Percentiles rank a stretch among this genome's conserved stretches.
These are phyloP conservation scores for Strigamia maritima DNA, from an alignment of 2,888 invertebrate genomes.

Conservation along the genomic window DNA sequence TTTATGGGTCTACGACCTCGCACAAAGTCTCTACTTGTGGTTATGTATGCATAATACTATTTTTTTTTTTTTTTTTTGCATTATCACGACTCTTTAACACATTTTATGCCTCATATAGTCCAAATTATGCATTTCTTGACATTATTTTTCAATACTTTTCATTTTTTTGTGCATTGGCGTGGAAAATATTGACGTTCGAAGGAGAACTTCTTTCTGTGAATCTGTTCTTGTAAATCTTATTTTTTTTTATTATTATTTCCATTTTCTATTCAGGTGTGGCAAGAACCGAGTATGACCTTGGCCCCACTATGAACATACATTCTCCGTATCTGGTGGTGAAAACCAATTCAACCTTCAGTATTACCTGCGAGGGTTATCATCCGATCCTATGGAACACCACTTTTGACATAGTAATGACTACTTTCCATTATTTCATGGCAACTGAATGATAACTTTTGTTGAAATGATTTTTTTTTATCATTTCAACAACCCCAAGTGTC, in stretches of 20 bases:
- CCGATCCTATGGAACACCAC: constrained; percentile 15
- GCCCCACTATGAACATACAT: constrained; percentile 13
- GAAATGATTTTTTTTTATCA: neutral
- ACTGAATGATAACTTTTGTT: neutral
- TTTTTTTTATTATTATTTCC: neutral
- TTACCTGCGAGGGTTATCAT: constrained; percentile 22
- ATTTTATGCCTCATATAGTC: neutral
- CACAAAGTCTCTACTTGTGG: neutral
- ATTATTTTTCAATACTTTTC: neutral
- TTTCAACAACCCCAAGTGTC: neutral
- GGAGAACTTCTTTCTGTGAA: neutral
- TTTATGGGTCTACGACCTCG: constrained; percentile 4
- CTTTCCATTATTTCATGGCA: no score
- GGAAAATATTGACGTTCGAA: neutral
- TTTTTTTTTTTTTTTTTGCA: no score
- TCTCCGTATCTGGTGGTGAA: constrained; percentile 26
- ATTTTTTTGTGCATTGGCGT: neutral
- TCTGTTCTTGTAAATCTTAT: neutral
- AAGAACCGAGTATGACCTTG: constrained; percentile 11
- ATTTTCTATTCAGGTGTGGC: constrained; percentile 11
- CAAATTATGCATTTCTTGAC: neutral
- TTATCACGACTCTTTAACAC: no score
- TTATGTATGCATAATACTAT: no score
- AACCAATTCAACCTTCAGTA: constrained; percentile 23
- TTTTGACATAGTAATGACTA: neutral